A percentile compares a stretch with the other conserved stretches of the same genome.
Conservation (phyloP, 2,888 invertebrate species). For the Malacosoma neustria region DNA sequence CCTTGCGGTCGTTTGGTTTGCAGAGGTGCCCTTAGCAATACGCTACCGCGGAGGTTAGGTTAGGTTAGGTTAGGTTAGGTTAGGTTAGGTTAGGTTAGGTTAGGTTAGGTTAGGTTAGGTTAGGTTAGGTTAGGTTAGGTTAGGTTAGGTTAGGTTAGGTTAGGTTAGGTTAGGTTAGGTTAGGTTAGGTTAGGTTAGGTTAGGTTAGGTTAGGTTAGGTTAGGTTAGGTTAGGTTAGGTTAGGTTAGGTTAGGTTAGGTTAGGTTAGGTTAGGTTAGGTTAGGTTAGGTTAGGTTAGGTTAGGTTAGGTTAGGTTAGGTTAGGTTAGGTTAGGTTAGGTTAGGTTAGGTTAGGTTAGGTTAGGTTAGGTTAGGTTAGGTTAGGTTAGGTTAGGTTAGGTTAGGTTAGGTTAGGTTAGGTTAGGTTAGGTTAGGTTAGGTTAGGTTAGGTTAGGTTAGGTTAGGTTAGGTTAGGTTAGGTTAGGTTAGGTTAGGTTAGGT, state of each 20-base stretch:
- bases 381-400: too few relatives aligned
- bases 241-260: conserved; percentile 3
- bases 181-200: conserved; percentile 4
- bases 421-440: too few relatives aligned
- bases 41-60: conserved; percentile 9
- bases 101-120: conserved; percentile 4
- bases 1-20: too few relatives aligned
- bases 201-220: conserved; percentile 4
- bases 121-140: conserved; percentile 4
- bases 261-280: conserved; percentile 4
- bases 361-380: conserved; percentile 7
- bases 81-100: conserved; percentile 8
- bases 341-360: conserved; percentile 7
- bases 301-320: conserved; percentile 4
- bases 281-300: conserved; percentile 5
- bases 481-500: too few relatives aligned
- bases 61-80: conserved; percentile 12
- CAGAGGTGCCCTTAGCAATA: too few relatives aligned
- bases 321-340: conserved; percentile 5
- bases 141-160: conserved; percentile 2
- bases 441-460: too few relatives aligned
- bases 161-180: conserved; percentile 2
- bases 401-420: too few relatives aligned
- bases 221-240: conserved; percentile 1
- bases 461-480: too few relatives aligned